These are phyloP conservation scores for Drosophila jambulina DNA, from an alignment of 1,140 invertebrate species.

Conservation along the genomic window DNA sequence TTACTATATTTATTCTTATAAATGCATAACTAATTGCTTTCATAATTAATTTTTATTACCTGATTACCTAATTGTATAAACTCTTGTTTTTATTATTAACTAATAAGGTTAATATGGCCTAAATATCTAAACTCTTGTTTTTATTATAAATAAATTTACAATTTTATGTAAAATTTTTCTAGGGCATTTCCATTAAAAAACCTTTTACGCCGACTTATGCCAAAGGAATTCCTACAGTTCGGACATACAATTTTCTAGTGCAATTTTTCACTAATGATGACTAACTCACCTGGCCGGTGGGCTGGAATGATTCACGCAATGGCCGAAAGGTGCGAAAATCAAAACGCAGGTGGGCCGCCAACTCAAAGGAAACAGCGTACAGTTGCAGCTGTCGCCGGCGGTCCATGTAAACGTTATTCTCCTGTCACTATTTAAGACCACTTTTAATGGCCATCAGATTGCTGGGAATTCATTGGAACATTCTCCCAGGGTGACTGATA, in stretches of 20 bases:
- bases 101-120: too few relatives aligned
- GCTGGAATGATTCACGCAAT: constrained; percentile 68
- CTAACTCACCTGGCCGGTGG: constrained; percentile 62
- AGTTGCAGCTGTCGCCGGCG: constrained; percentile 38
- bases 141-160: neutral
- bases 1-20: too few relatives aligned
- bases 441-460: constrained; percentile 12
- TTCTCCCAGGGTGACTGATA: constrained; percentile 41
- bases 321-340: constrained; percentile 57
- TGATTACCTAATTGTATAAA: too few relatives aligned
- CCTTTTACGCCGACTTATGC: constrained; percentile 62
- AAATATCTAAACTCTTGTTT: neutral
- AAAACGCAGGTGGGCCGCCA: constrained; percentile 57
- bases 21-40: too few relatives aligned
- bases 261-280: constrained; percentile 78
- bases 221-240: constrained; percentile 61
- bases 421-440: constrained; percentile 17
- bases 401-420: constrained; percentile 33
- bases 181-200: constrained; percentile 3
- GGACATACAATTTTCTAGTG: constrained; percentile 60
- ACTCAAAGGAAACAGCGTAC: constrained; percentile 10
- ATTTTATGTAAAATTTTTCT: neutral
- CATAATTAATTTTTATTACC: too few relatives aligned
- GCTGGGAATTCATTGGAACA: constrained; percentile 10
- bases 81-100: too few relatives aligned